phyloP scores from a whole-genome alignment of 92 coral and sea anemone genomes.

The Nematostella vectensis region DNA sequence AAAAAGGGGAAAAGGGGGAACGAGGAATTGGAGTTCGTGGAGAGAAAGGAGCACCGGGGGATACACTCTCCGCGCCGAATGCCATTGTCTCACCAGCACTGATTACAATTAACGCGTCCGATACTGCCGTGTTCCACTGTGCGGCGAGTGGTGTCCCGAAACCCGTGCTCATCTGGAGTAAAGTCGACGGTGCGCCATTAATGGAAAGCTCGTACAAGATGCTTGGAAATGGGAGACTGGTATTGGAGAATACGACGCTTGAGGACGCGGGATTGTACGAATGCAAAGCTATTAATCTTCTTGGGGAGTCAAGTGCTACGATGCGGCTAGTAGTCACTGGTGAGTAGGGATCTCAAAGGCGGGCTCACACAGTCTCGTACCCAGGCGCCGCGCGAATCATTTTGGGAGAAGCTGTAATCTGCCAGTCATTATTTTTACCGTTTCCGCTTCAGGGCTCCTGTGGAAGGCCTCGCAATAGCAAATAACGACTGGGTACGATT shows the following conservation, averaged over 20 bases:
- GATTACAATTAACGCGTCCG: conserved; percentile 10
- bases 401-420: no score
- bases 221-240: background rate
- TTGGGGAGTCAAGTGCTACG: background rate
- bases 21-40: no score
- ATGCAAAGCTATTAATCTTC: conserved; percentile 7
- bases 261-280: conserved; percentile 9
- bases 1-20: conserved; percentile 13
- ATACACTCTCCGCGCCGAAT: conserved; percentile 4
- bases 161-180: conserved; percentile 10
- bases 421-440: no score
- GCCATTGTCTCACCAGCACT: conserved; percentile 5
- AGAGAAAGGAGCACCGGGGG: conserved; percentile 12
- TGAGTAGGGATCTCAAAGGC: no score
- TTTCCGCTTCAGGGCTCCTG: no score
- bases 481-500: no score
- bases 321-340: background rate
- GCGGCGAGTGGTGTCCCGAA: conserved; percentile 10
- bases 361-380: no score
- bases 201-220: background rate
- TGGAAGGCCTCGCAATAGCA: no score
- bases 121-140: conserved; percentile 22
- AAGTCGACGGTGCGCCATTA: background rate
- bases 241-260: background rate
- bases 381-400: no score